phyloP scores from a whole-genome alignment of 2,113 vertebrate species.

The Bos indicus region DNA sequence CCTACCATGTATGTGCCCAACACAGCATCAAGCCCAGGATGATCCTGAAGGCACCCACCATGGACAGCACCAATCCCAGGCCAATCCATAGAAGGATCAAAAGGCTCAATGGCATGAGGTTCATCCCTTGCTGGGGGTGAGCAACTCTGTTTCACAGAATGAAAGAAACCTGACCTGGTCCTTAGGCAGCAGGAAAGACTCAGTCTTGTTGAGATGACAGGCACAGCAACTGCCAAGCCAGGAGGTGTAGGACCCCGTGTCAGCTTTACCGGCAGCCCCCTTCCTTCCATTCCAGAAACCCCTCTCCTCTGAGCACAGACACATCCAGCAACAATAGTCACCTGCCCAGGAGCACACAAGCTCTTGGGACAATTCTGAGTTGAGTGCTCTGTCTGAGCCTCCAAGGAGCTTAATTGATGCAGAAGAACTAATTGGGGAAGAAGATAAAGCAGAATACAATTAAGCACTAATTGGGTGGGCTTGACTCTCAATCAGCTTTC shows the following conservation, averaged over 20 bases:
- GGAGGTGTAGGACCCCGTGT: rapidly evolving
- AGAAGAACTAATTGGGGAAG: conserved; percentile 10
- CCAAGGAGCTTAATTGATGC: background rate
- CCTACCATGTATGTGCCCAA: rapidly evolving
- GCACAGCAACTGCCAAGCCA: background rate
- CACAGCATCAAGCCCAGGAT: background rate
- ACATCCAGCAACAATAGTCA: background rate
- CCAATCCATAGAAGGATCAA: background rate
- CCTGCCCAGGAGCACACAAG: background rate
- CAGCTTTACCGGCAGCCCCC: background rate
- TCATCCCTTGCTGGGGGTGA: background rate
- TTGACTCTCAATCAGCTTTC: background rate
- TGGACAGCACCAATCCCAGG: background rate
- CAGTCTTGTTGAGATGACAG: background rate
- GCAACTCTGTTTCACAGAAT: background rate
- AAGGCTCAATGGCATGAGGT: background rate
- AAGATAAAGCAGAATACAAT: conserved; percentile 9
- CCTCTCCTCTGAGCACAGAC: background rate
- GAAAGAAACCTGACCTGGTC: background rate
- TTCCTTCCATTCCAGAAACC: background rate
- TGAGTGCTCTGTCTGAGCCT: background rate
- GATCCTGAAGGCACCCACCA: background rate
- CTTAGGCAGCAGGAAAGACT: background rate
- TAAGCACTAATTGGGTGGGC: background rate
- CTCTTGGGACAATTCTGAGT: background rate